Evolutionary conservation across 2,888 invertebrate genomes (phyloP), one percentile per base, ranked within the genome.

Genomic region (Patella pellucida): DNA sequence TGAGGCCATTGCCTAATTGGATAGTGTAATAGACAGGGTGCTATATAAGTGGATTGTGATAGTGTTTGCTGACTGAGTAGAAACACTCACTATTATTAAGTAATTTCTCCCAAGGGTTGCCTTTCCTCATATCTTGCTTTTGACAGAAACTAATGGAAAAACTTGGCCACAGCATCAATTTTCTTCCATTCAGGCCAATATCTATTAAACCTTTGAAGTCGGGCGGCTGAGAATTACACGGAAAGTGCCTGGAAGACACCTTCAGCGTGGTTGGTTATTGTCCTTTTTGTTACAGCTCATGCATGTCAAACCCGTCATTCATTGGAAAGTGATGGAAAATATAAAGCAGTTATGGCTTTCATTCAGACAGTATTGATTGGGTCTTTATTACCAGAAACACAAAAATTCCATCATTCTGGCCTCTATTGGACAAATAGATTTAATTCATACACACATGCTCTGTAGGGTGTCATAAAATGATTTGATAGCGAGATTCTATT

Each of bases 81-180:
- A 62, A 62, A 62, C 62, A 62, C 62, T 62, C 62, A 62, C 62
- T 62, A 62, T 62, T 62, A 62, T 62, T 62, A 62, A 62, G 62
- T 62, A 62, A 62, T 62, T 62, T 62, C 62, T 62, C 62, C 62
- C 62, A 62, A 62, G 62, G 23, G 62, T 19, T 62, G 62, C 62
- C 62, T 19, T 62, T 62, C 23, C 62, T 62, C 62, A 19, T 62
- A 62, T 62, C 62, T 62, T 62, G 62, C 62, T 62, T 62, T 62
- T 62, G 62, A 62, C 62, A 62, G 62, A 62, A 62, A 62, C 19
- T 62, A 62, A 62, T 62, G 62, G 62, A 62, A 62, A 62, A 62
- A 19, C 23, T 19, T 62, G 23, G 62, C 23, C 62, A 62, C 62
- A 62, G 19, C 62, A 62, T 62, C 62, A 19, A 19, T 62, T 62